phyloP scores from a whole-genome alignment of 2,113 vertebrate genomes.

The Hemiscyllium ocellatum region DNA sequence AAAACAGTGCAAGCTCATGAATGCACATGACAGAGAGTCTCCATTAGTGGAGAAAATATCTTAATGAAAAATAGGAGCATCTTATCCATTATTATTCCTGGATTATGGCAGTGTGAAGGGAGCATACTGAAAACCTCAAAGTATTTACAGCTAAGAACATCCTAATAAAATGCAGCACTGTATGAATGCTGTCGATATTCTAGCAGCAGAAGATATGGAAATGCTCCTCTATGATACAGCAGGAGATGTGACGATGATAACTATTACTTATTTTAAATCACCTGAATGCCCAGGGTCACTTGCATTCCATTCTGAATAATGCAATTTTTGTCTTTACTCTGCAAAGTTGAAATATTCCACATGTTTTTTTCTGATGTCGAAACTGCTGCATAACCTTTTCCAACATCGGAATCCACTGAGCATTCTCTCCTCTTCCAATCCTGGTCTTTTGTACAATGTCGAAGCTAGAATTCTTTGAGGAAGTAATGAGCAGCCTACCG shows the following conservation, averaged over 20 bases:
- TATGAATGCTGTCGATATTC: neutral
- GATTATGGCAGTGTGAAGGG: neutral
- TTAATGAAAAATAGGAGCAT: neutral
- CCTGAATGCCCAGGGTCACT: neutral
- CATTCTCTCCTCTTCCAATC: neutral
- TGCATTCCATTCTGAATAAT: neutral
- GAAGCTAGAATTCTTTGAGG: too few relatives aligned
- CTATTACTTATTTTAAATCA: neutral
- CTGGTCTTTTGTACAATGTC: neutral
- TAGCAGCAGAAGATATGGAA: neutral
- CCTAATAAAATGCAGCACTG: neutral
- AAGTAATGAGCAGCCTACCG: too few relatives aligned
- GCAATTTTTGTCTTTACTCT: neutral
- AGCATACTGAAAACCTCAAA: neutral
- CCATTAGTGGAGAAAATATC: neutral
- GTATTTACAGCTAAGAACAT: neutral
- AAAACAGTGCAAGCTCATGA: neutral
- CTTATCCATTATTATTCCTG: constrained; percentile 17
- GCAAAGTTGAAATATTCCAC: neutral
- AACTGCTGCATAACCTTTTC: neutral
- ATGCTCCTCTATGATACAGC: neutral
- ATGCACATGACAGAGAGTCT: neutral
- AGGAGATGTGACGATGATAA: constrained; percentile 7
- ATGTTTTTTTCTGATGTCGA: neutral
- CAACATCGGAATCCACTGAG: neutral